phyloP scores from a whole-genome alignment of 2,113 vertebrate genomes.

The Etheostoma spectabile region DNA sequence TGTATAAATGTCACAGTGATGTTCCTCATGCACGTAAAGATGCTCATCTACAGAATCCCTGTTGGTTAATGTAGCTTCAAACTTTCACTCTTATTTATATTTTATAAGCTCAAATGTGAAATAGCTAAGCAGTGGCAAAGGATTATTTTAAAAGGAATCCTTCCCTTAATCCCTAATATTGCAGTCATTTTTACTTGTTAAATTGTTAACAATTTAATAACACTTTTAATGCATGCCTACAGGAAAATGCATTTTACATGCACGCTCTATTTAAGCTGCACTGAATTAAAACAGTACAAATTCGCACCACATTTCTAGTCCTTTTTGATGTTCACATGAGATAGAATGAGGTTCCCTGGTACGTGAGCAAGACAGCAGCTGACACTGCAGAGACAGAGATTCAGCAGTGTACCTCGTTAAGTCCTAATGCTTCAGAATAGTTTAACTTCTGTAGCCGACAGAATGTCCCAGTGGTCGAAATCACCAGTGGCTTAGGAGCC shows the following conservation, averaged over 20 bases:
- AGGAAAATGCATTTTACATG: slow-evolving; percentile 33
- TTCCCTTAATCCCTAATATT: slow-evolving; percentile 22
- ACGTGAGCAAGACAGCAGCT: slow-evolving; percentile 67
- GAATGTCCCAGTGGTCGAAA: slow-evolving; percentile 75
- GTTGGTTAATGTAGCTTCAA: slow-evolving; percentile 59
- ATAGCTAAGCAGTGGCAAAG: neutral
- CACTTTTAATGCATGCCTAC: slow-evolving; percentile 16
- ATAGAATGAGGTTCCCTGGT: slow-evolving; percentile 56
- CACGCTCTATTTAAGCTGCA: slow-evolving; percentile 39
- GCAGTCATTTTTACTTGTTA: slow-evolving; percentile 3
- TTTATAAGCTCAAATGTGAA: slow-evolving; percentile 57
- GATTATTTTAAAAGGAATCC: slow-evolving; percentile 15
- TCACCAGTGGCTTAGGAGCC: slow-evolving; percentile 70
- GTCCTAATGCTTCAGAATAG: slow-evolving; percentile 72
- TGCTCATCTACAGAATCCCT: slow-evolving; percentile 38
- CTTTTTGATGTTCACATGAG: slow-evolving; percentile 49
- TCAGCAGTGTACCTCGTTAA: slow-evolving; percentile 48
- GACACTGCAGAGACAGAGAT: slow-evolving; percentile 69
- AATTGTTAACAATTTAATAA: neutral
- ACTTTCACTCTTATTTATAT: slow-evolving; percentile 56
- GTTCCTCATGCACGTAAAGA: slow-evolving; percentile 41
- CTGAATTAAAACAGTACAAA: slow-evolving; percentile 34
- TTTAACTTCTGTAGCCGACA: slow-evolving; percentile 75
- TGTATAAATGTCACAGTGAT: slow-evolving; percentile 50
- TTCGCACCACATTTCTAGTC: slow-evolving; percentile 1